Base-by-base conservation (phyloP, 1,140 invertebrate species). In the Aphelenchoides besseyi region DNA sequence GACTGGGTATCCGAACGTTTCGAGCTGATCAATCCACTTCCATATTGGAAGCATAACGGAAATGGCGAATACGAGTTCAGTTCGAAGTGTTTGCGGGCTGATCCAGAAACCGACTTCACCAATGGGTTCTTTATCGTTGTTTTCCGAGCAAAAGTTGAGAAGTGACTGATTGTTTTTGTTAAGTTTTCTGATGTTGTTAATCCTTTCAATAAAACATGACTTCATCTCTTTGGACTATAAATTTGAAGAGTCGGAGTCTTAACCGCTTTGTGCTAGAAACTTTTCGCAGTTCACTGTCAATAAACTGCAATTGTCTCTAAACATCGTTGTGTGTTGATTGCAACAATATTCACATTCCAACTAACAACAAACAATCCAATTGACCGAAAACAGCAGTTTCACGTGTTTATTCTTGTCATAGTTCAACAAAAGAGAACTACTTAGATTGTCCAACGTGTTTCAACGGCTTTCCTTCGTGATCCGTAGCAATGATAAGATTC, bases 41-140 rank as follows among this genome's bases (percentile, higher is more conserved):
- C 78, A 33, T 68, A 70, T 59, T 76, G 81, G 86, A 82, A 85
- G 77, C 28, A 79, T 70, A 62, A 82, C 35, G 80, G 84, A 8
- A 37, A 67, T 28, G 73, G 74, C 62, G 79, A 68, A 54, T 79
- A 89, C 12, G 79, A 90, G 16, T 89, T 85, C 69, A 84, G 79
- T 16, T 9, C 72, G 0, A 76, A 89, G 67, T 95, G 92, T 85
- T 75, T 97, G 0, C 91, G 93, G 82, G 88, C 91, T 0, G 87
- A 86, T 72, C 89, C 91, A 0, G 88, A 91, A 12, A 82, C 86
- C 1, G 92, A 95, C 87, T 85, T 89, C 1, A 94, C 92, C 0
- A 94, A 92, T 86, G 95, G 94, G 30, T 97, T 97, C 85, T 98
- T 98, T 86, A 88, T 97, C 23, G 92, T 93, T 5, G 88, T 95